Evolutionary conservation across 2,797 vertebrate genomes (phyloP), one percentile per base, ranked within the genome.

Genomic region (Synanceia verrucosa): DNA sequence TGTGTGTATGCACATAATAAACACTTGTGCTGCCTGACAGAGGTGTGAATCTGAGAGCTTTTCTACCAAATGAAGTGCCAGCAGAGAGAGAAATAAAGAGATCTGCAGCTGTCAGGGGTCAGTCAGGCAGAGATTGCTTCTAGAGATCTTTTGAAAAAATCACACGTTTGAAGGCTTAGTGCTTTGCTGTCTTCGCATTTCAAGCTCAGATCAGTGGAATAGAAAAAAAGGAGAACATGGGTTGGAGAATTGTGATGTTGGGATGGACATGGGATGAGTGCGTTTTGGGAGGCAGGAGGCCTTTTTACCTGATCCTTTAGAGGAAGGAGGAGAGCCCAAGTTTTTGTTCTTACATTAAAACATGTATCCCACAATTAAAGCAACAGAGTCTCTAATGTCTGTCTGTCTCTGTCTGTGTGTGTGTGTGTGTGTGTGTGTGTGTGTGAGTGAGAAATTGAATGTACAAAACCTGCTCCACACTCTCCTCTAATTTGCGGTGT

Each of bases 121-220:
- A 97, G 94, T 91, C 95, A 95, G 95, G 92, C 96, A 94, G 95
- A 96, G 96, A 97, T 97, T 96, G 97, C 96, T 96, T 96, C 95
- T 95, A 93, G 95, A 96, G 95, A 96, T 97, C 96, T 96, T 96
- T 96, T 95, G 96, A 96, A 96, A 96, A 96, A 96, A 96, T 96
- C 95, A 96, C 95, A 96, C 95, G 95, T 96, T 96, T 96, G 96
- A 96, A 96, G 96, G 95, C 95, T 97, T 97, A 95, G 95, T 92
- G 94, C 94, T 96, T 95, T 95, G 91, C 94, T 95, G 95, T 89
- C 91, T 94, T 95, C 93, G 94, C 95, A 96, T 97, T 96, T 96
- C 96, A 96, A 96, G 95, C 95, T 95, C 95, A 97, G 96, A 96
- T 97, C 95, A 96, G 96, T 95, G 92, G 94, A 94, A 95, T 95